These are phyloP conservation scores for Geotrypetes seraphini DNA, from an alignment of 2,797 vertebrate genomes.

Conservation along the genomic window DNA sequence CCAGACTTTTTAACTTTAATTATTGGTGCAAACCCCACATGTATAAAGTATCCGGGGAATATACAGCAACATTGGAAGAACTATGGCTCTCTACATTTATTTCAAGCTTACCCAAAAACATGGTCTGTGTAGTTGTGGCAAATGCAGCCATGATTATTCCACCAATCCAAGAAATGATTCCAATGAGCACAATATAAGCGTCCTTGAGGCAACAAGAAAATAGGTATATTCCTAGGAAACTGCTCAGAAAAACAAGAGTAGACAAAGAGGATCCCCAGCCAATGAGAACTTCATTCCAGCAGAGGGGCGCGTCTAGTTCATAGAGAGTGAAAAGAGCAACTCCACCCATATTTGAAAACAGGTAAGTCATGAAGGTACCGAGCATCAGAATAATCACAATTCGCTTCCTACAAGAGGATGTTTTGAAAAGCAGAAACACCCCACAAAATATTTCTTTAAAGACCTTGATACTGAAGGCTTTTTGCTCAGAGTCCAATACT, in stretches of 20 bases:
- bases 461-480: conserved; percentile 26
- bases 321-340: conserved; percentile 69
- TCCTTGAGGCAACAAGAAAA: conserved; percentile 72
- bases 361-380: conserved; percentile 57
- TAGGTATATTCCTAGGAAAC: conserved; percentile 70
- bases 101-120: conserved; percentile 89
- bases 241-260: conserved; percentile 64
- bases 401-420: conserved; percentile 41
- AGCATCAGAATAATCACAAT: conserved; percentile 60
- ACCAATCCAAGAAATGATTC: conserved; percentile 67
- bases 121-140: conserved; percentile 73
- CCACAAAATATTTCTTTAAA: conserved; percentile 55
- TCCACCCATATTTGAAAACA: conserved; percentile 58
- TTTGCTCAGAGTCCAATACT: conserved; percentile 21
- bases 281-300: conserved; percentile 86
- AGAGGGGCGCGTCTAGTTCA: conserved; percentile 80
- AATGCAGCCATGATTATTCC: conserved; percentile 69
- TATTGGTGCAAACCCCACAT: no score
- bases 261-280: conserved; percentile 79
- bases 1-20: no score
- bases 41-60: no score
- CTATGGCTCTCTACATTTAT: no score
- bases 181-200: conserved; percentile 64
- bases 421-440: conserved; percentile 66
- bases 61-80: no score